These are phyloP conservation scores for Tympanoctomys barrerae DNA, from an alignment of 2,797 vertebrate genomes.

Conservation along the genomic window DNA sequence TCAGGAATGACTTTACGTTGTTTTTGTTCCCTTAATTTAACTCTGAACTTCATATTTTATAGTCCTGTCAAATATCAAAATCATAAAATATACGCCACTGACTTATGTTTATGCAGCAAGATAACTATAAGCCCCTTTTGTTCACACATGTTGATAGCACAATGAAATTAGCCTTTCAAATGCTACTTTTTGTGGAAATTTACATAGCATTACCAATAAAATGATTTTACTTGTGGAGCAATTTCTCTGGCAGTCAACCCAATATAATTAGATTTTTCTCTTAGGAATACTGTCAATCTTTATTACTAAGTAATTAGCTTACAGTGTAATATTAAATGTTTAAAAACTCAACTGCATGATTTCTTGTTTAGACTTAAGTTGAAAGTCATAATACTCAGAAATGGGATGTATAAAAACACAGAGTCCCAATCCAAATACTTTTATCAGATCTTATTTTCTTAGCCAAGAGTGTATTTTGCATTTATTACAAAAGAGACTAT, in stretches of 20 bases:
- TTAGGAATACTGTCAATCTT: constrained; percentile 65
- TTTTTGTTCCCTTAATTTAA: constrained; percentile 45
- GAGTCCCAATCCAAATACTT: constrained; percentile 59
- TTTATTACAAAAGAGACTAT: constrained; percentile 67
- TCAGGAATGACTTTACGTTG: neutral
- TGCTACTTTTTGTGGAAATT: constrained; percentile 65
- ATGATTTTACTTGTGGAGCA: constrained; percentile 49
- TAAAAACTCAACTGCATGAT: constrained; percentile 55
- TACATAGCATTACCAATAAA: constrained; percentile 70
- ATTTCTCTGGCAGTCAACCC: constrained; percentile 74
- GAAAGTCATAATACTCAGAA: constrained; percentile 63
- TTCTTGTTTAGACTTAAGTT: constrained; percentile 59
- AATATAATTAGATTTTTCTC: constrained; percentile 65
- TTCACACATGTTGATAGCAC: neutral
- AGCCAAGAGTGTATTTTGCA: constrained; percentile 57
- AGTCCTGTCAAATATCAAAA: neutral
- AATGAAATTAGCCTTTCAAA: constrained; percentile 49
- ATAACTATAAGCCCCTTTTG: constrained; percentile 40
- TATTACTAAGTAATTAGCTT: constrained; percentile 81
- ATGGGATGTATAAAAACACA: constrained; percentile 26
- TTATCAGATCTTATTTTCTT: constrained; percentile 56
- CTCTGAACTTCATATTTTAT: constrained; percentile 11
- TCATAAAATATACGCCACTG: constrained; percentile 25
- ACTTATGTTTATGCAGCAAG: neutral
- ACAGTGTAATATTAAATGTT: constrained; percentile 68